phyloP scores from a whole-genome alignment of 1,140 invertebrate species.

The Macrostomum lignano region DNA sequence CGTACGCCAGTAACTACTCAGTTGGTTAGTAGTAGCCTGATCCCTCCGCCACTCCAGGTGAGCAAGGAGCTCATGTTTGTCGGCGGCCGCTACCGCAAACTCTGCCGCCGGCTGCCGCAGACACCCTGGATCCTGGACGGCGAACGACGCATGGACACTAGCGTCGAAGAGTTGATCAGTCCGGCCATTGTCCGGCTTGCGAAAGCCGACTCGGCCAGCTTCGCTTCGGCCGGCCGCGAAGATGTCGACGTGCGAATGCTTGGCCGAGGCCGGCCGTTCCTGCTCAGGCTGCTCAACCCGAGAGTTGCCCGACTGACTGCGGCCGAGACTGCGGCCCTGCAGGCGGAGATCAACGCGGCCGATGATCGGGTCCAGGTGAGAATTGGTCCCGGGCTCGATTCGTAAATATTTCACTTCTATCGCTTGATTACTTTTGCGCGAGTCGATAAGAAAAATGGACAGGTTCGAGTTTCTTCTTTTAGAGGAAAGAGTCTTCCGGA shows the following conservation, averaged over 20 bases:
- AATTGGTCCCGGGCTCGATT: too few species aligned
- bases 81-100: constrained; percentile 53
- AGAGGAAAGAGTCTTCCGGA: too few species aligned
- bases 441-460: too few species aligned
- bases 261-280: constrained; percentile 43
- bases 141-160: constrained; percentile 44
- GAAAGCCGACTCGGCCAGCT: constrained; percentile 32
- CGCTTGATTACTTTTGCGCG: too few species aligned
- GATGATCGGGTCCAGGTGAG: too few species aligned
- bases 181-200: background rate
- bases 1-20: too few species aligned
- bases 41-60: too few species aligned
- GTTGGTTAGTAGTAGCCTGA: too few species aligned
- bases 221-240: constrained; percentile 60
- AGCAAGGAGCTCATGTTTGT: too few species aligned
- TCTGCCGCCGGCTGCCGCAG: constrained; percentile 53
- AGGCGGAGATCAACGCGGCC: constrained; percentile 10
- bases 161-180: constrained; percentile 44
- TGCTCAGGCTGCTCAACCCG: constrained; percentile 1
- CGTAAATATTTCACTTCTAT: too few species aligned
- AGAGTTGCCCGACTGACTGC: background rate
- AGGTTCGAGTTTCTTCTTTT: too few species aligned
- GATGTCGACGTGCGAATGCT: constrained; percentile 60
- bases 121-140: constrained; percentile 72
- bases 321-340: background rate